Base-by-base conservation (phyloP, 2,888 invertebrate species). In the Rhimphoctona megacephalus region DNA sequence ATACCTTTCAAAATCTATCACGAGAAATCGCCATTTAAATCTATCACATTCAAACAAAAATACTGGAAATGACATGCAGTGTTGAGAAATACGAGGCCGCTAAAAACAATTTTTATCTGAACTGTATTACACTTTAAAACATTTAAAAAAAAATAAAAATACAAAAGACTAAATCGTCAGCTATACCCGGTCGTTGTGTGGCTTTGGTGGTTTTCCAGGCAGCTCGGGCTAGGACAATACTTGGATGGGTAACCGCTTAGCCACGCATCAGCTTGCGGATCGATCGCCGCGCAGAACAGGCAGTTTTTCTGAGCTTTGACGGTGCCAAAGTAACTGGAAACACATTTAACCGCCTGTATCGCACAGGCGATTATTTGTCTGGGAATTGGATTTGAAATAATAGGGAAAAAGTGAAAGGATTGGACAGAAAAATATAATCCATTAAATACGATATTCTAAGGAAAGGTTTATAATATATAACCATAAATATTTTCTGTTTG, bases 221-320 rank as follows among this genome's bases (percentile, higher is more conserved):
- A 52, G 52, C n/a, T 52, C n/a, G 52, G n/a, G 7, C n/a, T 5
- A n/a, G 52, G 52, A n/a, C 52, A 52, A 52, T 52, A 52, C n/a
- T 52, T 52, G n/a, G 52, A 7, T 54, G 54, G 54, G 54, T 54
- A 11, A 54, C 54, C 54, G 52, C 52, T 52, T 57, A 57, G 25
- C 54, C n/a, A 57, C n/a, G 22, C 54, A n/a, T 5, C 49, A 5
- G n/a, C 6, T 49, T 49, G 49, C 49, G n/a, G 19, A 57, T 57
- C 54, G 11, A 25, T 57, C 6, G 2, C 9, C 11, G 54, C 22
- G 11, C 22, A 25, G 25, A 25, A 3, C 22, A 25, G 9, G 22
- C 25, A 25, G 3, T 57, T 57, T 22, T 22, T 49, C 19, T 49
- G 19, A 49, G 49, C 19, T 49, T 49, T 49, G 5, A n/a, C n/a